phyloP scores from a whole-genome alignment of 2,797 vertebrate species.

The Crenuchus spilurus region DNA sequence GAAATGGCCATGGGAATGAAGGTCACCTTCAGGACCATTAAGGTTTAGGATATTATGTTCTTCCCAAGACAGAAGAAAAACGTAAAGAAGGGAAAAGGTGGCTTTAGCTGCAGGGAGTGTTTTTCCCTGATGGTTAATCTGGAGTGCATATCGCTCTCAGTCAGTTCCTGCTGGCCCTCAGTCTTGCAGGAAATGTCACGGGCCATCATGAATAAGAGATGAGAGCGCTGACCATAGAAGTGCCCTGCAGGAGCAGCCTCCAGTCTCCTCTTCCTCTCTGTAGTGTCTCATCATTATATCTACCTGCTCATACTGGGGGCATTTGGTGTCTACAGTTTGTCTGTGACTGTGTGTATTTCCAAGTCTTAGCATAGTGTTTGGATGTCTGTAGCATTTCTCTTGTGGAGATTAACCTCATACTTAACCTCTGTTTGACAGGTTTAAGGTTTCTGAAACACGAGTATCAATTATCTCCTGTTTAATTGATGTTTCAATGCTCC shows the following conservation, averaged over 20 bases:
- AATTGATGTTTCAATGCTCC: constrained; percentile 29
- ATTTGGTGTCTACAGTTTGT: neutral
- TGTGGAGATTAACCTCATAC: neutral
- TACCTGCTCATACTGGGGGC: constrained; percentile 19
- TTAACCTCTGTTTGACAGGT: neutral
- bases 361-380: neutral
- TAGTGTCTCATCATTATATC: constrained; percentile 43
- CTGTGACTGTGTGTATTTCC: neutral
- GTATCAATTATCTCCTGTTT: neutral
- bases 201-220: constrained; percentile 69
- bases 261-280: constrained; percentile 50
- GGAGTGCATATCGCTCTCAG: constrained; percentile 45
- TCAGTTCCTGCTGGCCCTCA: constrained; percentile 40
- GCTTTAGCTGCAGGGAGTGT: constrained; percentile 23
- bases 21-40: constrained; percentile 47
- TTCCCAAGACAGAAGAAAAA: constrained; percentile 11
- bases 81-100: constrained; percentile 1
- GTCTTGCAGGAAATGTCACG: constrained; percentile 66
- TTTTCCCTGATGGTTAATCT: constrained; percentile 43
- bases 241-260: constrained; percentile 47
- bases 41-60: constrained; percentile 27
- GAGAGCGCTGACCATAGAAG: constrained; percentile 55
- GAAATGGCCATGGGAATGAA: too few species aligned
- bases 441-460: neutral
- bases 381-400: neutral